A percentile compares a stretch with the other conserved stretches of the same genome.
Conservation (phyloP, 1,140 invertebrate genomes). For the Heliconius eleuchia region DNA sequence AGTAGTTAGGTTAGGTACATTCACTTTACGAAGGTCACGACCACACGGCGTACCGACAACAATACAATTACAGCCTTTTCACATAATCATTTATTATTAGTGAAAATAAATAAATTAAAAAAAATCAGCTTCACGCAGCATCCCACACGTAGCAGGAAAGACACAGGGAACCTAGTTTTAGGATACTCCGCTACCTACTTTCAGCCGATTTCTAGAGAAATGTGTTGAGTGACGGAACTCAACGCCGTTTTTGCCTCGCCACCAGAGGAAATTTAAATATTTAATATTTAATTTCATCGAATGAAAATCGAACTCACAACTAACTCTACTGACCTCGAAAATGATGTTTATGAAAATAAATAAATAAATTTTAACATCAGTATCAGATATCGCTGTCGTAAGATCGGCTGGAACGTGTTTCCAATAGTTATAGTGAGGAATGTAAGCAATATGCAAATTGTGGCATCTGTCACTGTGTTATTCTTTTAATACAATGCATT, state of each 20-base stretch:
- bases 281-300: too few species aligned
- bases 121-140: too few species aligned
- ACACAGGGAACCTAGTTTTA: too few species aligned
- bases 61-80: constrained; percentile 31
- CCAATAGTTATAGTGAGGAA: constrained; percentile 20
- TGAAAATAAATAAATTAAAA: neutral
- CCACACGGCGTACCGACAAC: neutral
- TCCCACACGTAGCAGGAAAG: too few species aligned
- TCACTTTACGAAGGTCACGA: constrained; percentile 65
- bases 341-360: neutral
- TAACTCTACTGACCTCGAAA: too few species aligned
- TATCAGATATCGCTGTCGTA: constrained; percentile 27
- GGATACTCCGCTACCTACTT: too few species aligned
- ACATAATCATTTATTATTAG: constrained; percentile 27
- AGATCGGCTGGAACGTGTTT: constrained; percentile 28
- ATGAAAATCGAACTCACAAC: too few species aligned
- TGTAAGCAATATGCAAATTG: constrained; percentile 28
- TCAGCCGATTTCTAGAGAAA: too few species aligned
- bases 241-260: too few species aligned
- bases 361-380: neutral
- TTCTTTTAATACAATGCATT: neutral
- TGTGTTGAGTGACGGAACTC: too few species aligned
- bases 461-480: constrained; percentile 9
- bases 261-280: too few species aligned
- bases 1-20: constrained; percentile 38